Base-by-base conservation (phyloP, 2,888 invertebrate species). In the Lapara coniferarum region DNA sequence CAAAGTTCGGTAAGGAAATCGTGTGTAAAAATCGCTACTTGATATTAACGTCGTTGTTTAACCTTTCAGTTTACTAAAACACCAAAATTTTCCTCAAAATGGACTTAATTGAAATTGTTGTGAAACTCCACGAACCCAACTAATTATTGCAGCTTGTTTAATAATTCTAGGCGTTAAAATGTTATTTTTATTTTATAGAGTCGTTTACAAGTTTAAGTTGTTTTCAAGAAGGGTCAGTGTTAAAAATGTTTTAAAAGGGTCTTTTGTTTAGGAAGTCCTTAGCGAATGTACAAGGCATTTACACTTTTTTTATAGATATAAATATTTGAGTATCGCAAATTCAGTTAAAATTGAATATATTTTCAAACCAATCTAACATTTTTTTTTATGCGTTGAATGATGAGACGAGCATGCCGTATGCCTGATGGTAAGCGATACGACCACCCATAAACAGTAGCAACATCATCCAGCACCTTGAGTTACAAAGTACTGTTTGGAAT, bases 21-120 rank as follows among this genome's bases (percentile, higher is more conserved):
- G 5, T 37, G 37, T 8, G 4, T 7, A 37, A 37, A 37, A 37
- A 37, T 37, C 37, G n/a, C n/a, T 53, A 6, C n/a, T 53, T 53
- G 53, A n/a, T 53, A 53, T 16, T 53, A 16, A 53, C n/a, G 16
- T 53, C n/a, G 53, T 53, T 53, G 16, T 16, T 16, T 7, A 53
- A 16, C n/a, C 53, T 16, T 53, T 16, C 16, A n/a, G 53, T 53
- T 53, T 16, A 16, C n/a, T 16, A 53, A 53, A 53, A 53, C 53
- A 16, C 53, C 53, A 16, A 53, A 53, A 16, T 53, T 46, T 59
- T 19, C 46, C 59, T 59, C n/a, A 44, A 16, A 46, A 55, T 49
- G 46, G 25, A 52, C 56, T 19, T 69, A 69, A 69, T 69, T 69
- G 63, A 69, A 63, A 66, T 69, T 69, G 55, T 69, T 69, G 44